These are phyloP conservation scores for Entomyzon cyanotis DNA, from an alignment of 2,113 vertebrate species.

Conservation along the genomic window DNA sequence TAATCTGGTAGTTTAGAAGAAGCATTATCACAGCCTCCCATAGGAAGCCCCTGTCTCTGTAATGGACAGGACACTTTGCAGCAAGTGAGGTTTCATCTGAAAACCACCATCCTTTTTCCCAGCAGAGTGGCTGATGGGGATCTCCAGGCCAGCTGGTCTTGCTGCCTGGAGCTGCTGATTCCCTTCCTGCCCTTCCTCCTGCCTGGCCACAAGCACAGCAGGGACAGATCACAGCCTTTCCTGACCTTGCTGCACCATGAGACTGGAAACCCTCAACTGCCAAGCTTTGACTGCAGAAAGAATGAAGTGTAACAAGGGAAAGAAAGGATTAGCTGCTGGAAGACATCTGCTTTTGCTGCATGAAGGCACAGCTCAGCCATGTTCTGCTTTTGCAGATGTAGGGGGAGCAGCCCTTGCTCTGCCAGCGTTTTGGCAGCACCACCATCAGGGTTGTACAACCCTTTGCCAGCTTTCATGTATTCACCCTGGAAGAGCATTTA, in stretches of 20 bases:
- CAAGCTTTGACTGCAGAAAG: background rate
- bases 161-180: background rate
- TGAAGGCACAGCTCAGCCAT: background rate
- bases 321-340: background rate
- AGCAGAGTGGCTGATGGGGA: fast-evolving
- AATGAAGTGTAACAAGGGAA: background rate
- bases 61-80: background rate
- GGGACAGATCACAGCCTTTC: background rate
- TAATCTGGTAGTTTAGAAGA: conserved; percentile 40
- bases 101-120: background rate
- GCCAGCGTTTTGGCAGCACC: background rate
- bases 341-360: background rate
- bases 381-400: background rate
- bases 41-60: background rate
- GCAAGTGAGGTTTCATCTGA: background rate
- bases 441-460: fast-evolving
- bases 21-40: background rate
- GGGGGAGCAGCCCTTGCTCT: background rate
- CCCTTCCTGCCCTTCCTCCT: background rate
- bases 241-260: background rate
- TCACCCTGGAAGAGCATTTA: background rate
- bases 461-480: background rate
- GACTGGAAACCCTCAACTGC: background rate
- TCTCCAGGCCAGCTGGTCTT: background rate
- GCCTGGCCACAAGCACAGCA: background rate